phyloP scores from a whole-genome alignment of 2,113 vertebrate species.

The Barbus barbus region DNA sequence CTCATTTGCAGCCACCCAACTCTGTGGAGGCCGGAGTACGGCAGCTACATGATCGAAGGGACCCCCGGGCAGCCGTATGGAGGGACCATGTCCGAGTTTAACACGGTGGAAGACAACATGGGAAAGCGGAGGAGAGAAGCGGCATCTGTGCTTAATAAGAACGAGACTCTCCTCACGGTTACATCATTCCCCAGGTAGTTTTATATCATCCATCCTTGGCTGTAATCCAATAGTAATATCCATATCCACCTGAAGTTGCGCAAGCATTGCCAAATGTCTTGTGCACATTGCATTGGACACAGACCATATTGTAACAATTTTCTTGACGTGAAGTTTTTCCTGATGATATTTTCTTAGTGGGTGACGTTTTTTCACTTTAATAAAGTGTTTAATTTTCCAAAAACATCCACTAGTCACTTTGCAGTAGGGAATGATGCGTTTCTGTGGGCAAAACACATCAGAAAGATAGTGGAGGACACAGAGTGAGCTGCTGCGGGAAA shows the following conservation, averaged over 20 bases:
- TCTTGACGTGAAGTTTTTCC: too few species aligned
- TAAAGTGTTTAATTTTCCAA: too few species aligned
- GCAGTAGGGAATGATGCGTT: too few species aligned
- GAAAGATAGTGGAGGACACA: too few species aligned
- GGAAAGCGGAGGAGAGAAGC: slow-evolving; percentile 89
- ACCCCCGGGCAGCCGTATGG: slow-evolving; percentile 96
- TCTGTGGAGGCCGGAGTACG: slow-evolving; percentile 96
- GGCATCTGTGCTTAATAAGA: slow-evolving; percentile 80
- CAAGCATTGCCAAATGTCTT: too few species aligned
- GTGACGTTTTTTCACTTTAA: too few species aligned
- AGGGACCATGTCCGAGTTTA: slow-evolving; percentile 97
- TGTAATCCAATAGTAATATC: neutral
- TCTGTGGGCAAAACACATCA: too few species aligned
- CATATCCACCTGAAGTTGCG: neutral
- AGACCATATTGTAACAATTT: too few species aligned
- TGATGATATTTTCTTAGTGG: too few species aligned
- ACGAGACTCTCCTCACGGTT: slow-evolving; percentile 87
- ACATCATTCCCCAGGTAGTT: slow-evolving; percentile 93
- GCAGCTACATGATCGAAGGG: slow-evolving; percentile 98
- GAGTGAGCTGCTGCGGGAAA: too few species aligned
- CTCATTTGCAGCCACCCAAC: slow-evolving; percentile 86
- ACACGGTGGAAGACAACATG: slow-evolving; percentile 98
- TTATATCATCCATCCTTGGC: neutral
- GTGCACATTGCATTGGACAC: too few species aligned
- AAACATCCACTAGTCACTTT: too few species aligned